Base-by-base conservation (phyloP, 2,113 vertebrate genomes). In the Xiphorhynchus elegans region DNA sequence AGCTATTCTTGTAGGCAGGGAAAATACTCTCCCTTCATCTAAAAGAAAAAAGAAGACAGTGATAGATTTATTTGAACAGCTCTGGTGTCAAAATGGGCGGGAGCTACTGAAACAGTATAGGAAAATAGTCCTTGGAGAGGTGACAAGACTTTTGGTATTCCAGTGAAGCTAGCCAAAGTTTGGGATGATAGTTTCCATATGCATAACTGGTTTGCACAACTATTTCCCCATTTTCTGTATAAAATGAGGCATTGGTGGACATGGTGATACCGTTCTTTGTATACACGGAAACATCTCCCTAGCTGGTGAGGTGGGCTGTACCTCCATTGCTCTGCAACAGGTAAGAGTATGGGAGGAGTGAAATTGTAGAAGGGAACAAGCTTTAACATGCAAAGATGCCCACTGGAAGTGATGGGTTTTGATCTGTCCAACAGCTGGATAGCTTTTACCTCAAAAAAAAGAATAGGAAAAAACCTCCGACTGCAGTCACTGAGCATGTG, bases 161-260 rank as follows among this genome's bases (percentile, higher is more conserved):
- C 73, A 83, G 60, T 44, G 76, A 86, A 86, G 67, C 70, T 77
- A 84, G 93, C 93, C 95, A 96, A 84, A 58, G 25, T 78, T 64
- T 92, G 53, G 37, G 52, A 83, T 95, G 89, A 96, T 96, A 26
- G 42, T 68, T 97, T 93, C 86, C 93, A 93, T 89, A 94, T 84
- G 91, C 62, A 56, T 33, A 40, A 77, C 18, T 64, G 56, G 37
- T 86, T 95, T 89, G 75, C 86, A 80, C 66, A 76, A 26, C 52
- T 25, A 11, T 52, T 95, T 85, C 39, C 31, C 46, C 7, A 9
- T 52, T 46, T 82, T 79, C 68, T 81, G 26, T 66, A 7, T 28
- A 35, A 88, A 85, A 66, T 33, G 52, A 93, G 55, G 44, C 25
- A 42, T 37, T 23, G 46, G 17, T 70, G 20, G 20, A 14, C 4